Base-by-base conservation (phyloP, 2,797 vertebrate species). In the Agapornis canus region DNA sequence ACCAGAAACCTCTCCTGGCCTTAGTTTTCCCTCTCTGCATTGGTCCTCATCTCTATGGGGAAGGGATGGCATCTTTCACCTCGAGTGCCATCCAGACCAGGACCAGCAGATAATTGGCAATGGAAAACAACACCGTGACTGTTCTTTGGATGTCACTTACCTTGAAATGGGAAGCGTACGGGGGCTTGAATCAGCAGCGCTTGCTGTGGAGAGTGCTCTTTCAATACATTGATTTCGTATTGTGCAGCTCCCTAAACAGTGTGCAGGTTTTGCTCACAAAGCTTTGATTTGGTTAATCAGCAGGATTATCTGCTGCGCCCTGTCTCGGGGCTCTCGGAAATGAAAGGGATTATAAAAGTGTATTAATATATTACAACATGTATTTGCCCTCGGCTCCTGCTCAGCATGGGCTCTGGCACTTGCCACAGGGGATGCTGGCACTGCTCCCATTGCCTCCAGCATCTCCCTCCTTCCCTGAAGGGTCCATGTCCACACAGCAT, bases 271-370 rank as follows among this genome's bases (percentile, higher is more conserved):
- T 92, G 80, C 77, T 94, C 73, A 56, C 84, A 82, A 84, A 92
- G 86, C 92, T 94, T 94, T 96, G 75, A 89, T 94, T 94, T 31
- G 11, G 81, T 63, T 95, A 81, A 95, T 92, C 92, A 89, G 86
- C 73, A 86, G 90, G 81, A 86, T 84, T 94, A 93, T 94, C 81
- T 90, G 83, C 81, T 59, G 73, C 0, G 0, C 59, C 5, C 0
- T 86, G 73, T 90, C 91, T 93, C 18, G 8, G 56, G 89, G 73
- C 73, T 89, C 78, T 92, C 21, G 10, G 89, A 90, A 95, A 89
- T 86, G 59, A 90, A 92, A 94, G 87, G 73, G 93, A 86, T 92
- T 90, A 72, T 68, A 54, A 23, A 78, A 84, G 43, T 84, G 29
- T 79, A 60, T 89, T 90, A 92, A 92, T 90, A 59, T 59, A 86